Base-by-base conservation (phyloP, 2,797 vertebrate species). In the Pelochelys cantorii region DNA sequence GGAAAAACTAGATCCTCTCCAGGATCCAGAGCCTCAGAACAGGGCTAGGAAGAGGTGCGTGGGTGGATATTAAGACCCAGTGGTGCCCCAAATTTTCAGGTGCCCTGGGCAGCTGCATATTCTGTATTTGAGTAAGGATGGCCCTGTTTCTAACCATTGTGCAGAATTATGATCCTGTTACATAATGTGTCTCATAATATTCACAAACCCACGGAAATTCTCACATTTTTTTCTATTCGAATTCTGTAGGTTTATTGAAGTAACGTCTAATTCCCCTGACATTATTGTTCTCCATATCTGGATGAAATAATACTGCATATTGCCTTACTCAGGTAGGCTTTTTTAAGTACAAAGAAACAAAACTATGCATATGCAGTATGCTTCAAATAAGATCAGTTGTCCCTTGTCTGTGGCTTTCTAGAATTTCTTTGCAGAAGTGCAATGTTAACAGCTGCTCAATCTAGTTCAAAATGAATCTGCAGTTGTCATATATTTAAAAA, bases 381-480 rank as follows among this genome's bases (percentile, higher is more conserved):
- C 34, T 85, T 79, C 65, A 88, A 93, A 95, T 93, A 82, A 74
- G 80, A 92, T 93, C 94, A 84, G 80, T 52, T 85, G 68, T 93
- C 91, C 80, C 80, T 95, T 90, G 56, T 94, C 92, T 94, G 82
- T 89, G 95, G 92, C 84, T 31, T 11, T 54, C 93, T 80, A 92
- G 92, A 86, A 97, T 95, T 97, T 97, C 87, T 96, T 93, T 22
- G 87, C 68, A 88, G 95, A 94, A 97, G 97, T 97, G 90, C 95
- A 91, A 96, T 97, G 97, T 97, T 96, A 97, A 98, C 95, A 96
- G 97, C 97, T 97, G 96, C 93, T 98, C 97, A 97, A 97, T 97
- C 97, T 97, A 97, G 97, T 98, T 98, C 97, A 97, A 98, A 98
- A 97, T 95, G 96, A 97, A 97, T 97, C 97, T 98, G 95, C 96